Evolutionary conservation across 2,888 invertebrate species (phyloP).

Genomic region (Amphipyra tragopoginis): DNA sequence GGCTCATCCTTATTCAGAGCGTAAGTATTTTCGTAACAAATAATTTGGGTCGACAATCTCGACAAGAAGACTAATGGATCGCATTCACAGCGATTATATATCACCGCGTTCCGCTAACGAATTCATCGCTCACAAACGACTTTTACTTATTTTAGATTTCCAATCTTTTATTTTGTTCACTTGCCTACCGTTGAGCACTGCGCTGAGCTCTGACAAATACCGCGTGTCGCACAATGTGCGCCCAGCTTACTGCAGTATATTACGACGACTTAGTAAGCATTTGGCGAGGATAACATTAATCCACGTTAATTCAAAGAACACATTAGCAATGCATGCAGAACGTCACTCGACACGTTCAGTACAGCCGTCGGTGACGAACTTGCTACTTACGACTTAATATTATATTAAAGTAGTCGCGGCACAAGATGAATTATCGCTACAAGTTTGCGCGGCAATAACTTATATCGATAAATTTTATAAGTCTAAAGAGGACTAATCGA

Average conservation of each 20-base stretch:
- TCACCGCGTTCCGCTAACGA: conserved; percentile 65
- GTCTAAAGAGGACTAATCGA: conserved; percentile 52
- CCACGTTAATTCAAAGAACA: conserved; percentile 24
- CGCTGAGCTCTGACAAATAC: conserved; percentile 21
- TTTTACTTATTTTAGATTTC: conserved; percentile 60
- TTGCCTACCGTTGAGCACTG: background rate
- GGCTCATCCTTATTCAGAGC: conserved; percentile 26
- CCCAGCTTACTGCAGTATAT: conserved; percentile 9
- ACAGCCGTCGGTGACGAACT: conserved; percentile 2
- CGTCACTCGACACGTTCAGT: background rate
- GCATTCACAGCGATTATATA: conserved; percentile 65
- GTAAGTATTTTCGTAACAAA: conserved; percentile 69
- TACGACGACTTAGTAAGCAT: conserved; percentile 26
- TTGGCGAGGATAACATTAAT: conserved; percentile 32
- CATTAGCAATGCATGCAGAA: conserved; percentile 5
- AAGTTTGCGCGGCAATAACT: conserved; percentile 54
- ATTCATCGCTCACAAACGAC: conserved; percentile 70
- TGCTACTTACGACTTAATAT: conserved; percentile 20
- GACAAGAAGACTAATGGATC: conserved; percentile 76
- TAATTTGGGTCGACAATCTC: conserved; percentile 71
- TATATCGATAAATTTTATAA: conserved; percentile 50
- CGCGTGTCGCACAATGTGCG: background rate
- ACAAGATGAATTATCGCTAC: conserved; percentile 37
- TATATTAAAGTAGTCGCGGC: conserved; percentile 13
- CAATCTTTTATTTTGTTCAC: conserved; percentile 61